phyloP scores from a whole-genome alignment of 2,888 invertebrate genomes.

The Tholera decimalis region DNA sequence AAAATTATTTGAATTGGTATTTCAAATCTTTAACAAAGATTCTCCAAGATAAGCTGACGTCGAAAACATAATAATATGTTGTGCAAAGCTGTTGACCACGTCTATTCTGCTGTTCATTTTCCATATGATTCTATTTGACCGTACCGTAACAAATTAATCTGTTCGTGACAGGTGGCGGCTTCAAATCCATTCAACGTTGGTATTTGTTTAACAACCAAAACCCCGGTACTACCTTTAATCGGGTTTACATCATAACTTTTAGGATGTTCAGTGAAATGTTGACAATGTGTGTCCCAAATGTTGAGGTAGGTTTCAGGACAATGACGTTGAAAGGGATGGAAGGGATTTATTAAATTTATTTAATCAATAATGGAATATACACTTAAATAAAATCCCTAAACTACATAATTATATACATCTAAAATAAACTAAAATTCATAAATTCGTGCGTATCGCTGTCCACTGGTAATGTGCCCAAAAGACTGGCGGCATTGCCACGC shows the following conservation, averaged over 20 bases:
- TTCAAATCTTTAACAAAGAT: no score
- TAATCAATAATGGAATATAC: no score
- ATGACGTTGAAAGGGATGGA: conserved; percentile 7
- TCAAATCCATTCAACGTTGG: conserved; percentile 23
- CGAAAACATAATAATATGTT: not conserved
- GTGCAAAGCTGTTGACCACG: not conserved
- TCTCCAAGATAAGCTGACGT: no score
- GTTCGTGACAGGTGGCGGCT: conserved; percentile 24
- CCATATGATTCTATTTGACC: conserved; percentile 8
- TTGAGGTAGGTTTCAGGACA: conserved; percentile 6
- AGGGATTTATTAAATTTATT: not conserved
- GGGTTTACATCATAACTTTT: conserved; percentile 30
- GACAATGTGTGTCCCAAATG: conserved; percentile 4
- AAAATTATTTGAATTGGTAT: no score
- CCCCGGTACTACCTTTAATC: conserved; percentile 1
- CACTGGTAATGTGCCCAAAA: no score
- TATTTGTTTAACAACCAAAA: conserved; percentile 34
- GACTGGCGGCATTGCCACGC: no score
- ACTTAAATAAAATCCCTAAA: no score
- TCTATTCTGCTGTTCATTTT: not conserved
- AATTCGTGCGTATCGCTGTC: no score
- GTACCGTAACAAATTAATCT: conserved; percentile 17
- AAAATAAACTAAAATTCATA: no score
- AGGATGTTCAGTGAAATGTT: conserved; percentile 26
- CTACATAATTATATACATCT: no score